Evolutionary conservation across 2,113 vertebrate genomes (phyloP).

Genomic region (Esox niger): DNA sequence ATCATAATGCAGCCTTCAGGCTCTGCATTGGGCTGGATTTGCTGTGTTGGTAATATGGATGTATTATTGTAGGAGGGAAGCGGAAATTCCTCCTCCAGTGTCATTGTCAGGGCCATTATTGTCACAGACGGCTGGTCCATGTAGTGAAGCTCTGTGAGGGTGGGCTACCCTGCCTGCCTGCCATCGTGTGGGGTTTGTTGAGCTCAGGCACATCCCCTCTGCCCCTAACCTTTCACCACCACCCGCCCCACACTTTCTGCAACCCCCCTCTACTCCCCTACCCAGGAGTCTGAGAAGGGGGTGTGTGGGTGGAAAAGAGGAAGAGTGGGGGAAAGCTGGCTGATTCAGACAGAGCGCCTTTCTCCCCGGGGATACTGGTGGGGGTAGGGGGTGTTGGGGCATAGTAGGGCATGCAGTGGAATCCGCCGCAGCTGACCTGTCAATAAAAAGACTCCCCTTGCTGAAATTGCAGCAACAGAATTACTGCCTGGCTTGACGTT

Average conservation of each 20-base stretch:
- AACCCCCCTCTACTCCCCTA: conserved; percentile 17
- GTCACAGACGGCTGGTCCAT: conserved; percentile 7
- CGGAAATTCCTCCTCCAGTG: conserved; percentile 64
- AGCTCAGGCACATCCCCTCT: conserved; percentile 22
- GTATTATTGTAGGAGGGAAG: not conserved
- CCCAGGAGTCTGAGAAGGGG: conserved; percentile 40
- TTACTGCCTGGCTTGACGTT: no score
- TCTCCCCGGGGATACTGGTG: no score
- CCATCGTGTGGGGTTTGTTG: conserved; percentile 66
- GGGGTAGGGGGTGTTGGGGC: no score
- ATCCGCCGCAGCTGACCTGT: conserved; percentile 56
- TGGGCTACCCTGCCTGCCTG: conserved; percentile 50
- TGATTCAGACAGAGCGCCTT: conserved; percentile 21
- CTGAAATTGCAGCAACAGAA: no score
- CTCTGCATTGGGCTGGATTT: no score
- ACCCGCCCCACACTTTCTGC: conserved; percentile 54
- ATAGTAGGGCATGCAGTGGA: conserved; percentile 52
- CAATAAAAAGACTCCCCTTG: no score
- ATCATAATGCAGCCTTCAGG: conserved; percentile 13
- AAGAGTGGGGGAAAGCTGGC: conserved; percentile 31
- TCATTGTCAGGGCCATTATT: conserved; percentile 68
- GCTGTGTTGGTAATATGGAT: conserved; percentile 9
- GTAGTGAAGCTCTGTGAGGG: conserved; percentile 54
- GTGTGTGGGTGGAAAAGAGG: conserved; percentile 25
- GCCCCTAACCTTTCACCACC: conserved; percentile 24